Evolutionary conservation across 1,140 invertebrate species (phyloP), one percentile per base, ranked within the genome.

Genomic region (Drosophila equinoxialis): DNA sequence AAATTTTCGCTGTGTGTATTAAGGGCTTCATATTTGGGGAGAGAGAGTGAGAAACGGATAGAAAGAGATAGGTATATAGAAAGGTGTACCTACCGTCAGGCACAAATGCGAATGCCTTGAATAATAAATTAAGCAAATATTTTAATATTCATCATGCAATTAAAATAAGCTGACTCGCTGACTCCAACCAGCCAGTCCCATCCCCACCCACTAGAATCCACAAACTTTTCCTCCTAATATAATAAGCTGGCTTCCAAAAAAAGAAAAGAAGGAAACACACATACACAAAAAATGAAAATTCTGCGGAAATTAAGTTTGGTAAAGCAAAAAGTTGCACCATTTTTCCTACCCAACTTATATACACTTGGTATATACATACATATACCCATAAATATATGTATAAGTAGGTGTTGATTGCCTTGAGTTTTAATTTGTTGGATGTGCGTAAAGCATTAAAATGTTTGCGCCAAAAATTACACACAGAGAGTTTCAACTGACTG

Each of bases 71-170:
- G 33, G 57, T 75, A 65, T 65, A 45, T 69, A 45, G 59, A 14
- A 33, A 23, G 3, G 13, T 48, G 26, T 62, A 70, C 37, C 35
- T 23, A 11, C 51, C 74, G 74, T 68, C 75, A 70, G 77, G 71
- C 81, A 85, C 73, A 77, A 79, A 86, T 76, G 74, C 87, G 74
- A 76, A 55, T 77, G 74, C 74, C 57, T 81, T 87, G 80, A 90
- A 90, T 90, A 90, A 90, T 87, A 90, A 90, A 90, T 90, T 90
- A 70, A 55, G 81, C 89, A 90, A 90, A 90, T 90, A 90, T 90
- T 90, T 90, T 90, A 90, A 90, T 90, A 90, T 90, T 90, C 87
- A 90, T 90, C 87, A 90, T 89, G 87, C 87, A 90, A 90, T 90
- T 90, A 90, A 90, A 85, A 90, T 89, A 84, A 90, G 84, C 84